Percentiles rank a stretch among this genome's conserved stretches.
Evolutionary conservation across 2,113 vertebrate genomes (phyloP).

Genomic region (Leucopsar rothschildi): DNA sequence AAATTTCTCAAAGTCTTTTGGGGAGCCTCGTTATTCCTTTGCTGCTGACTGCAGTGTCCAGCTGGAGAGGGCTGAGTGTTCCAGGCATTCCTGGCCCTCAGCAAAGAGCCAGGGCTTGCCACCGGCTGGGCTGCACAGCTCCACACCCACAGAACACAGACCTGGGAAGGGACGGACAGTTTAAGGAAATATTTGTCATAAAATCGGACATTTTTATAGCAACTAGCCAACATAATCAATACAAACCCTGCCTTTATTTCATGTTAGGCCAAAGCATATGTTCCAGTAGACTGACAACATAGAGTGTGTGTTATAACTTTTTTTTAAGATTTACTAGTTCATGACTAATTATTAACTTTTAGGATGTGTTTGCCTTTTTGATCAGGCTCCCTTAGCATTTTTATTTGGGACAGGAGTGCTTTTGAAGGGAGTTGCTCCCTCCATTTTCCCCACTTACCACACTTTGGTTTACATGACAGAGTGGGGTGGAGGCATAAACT

Average conservation of each 20-base stretch:
- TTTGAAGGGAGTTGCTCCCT: not conserved
- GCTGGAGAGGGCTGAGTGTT: fast-evolving
- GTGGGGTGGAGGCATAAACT: not conserved
- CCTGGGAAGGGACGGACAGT: not conserved
- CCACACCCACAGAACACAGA: conserved; percentile 39
- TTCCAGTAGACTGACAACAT: not conserved
- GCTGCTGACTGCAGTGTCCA: not conserved
- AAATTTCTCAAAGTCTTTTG: not conserved
- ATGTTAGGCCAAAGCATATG: not conserved
- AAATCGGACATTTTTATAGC: not conserved
- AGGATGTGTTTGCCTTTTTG: not conserved
- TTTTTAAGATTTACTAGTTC: not conserved
- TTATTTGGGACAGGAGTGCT: not conserved
- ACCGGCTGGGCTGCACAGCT: not conserved
- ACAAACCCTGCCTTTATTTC: not conserved
- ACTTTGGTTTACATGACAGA: not conserved
- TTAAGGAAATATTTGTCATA: not conserved
- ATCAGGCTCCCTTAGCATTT: not conserved
- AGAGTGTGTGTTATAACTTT: not conserved
- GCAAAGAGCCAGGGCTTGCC: conserved; percentile 28
- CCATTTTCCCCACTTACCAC: not conserved
- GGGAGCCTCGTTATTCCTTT: not conserved
- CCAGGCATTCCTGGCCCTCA: not conserved
- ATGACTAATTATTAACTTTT: not conserved
- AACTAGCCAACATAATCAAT: not conserved